Evolutionary conservation across 2,888 invertebrate species (phyloP), one percentile per base, ranked within the genome.

Genomic region (Omphaloscelis lunosa): DNA sequence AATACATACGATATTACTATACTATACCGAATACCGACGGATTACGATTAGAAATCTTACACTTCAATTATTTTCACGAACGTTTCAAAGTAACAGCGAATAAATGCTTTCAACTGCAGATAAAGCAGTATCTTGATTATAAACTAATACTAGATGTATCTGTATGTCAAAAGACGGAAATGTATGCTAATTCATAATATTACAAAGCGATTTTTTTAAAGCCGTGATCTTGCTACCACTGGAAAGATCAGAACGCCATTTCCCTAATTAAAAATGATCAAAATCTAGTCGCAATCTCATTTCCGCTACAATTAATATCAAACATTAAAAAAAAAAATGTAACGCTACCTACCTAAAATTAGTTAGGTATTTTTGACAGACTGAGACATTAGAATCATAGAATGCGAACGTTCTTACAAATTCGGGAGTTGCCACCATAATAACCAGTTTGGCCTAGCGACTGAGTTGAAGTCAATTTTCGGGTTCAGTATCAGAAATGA

Each of bases 151-250:
- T 65, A 78, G 20, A 79, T 71, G 59, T 84, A 72, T 71, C 58
- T 75, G 53, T 69, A 53, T 72, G 65, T 81, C 45, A 58, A 58
- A 29, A 61, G 56, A 45, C 27, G 51, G 65, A 82, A 81, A 85
- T 83, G 85, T 81, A 58, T 85, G 82, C 65, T 81, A 81, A 85
- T 72, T 83, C 66, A 72, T 65, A 71, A 72, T 63, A 71, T 34
- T 63, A 20, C 15, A 27, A 15, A 51, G 12, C 17, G 4, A 23
- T 41, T 20, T 34, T n/a, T 41, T 5, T 41, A 7, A 29, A 0
- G 1, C 48, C 27, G 6, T 29, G 20, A 1, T 66, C 5, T 58
- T 20, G n/a, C n/a, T 11, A 12, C 5, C 7, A 53, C 20, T 39
- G 17, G 29, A 77, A 51, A 39, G 17, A 17, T 29, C 29, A 29